Evolutionary conservation across 2,888 invertebrate species (phyloP).

Genomic region (Rhorus exstirpatorius): DNA sequence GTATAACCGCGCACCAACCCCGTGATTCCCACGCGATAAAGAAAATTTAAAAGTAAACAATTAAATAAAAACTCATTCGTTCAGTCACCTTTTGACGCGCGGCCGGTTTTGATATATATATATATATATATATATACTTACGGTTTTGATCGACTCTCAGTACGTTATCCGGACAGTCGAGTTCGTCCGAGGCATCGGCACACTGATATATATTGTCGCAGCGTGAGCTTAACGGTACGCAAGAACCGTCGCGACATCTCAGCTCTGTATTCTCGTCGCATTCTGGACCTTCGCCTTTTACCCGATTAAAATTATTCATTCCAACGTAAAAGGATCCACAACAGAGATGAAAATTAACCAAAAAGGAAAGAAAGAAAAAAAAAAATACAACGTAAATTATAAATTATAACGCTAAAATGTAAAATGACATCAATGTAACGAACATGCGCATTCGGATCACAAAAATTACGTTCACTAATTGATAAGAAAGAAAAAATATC

Average conservation of each 20-base stretch:
- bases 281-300: slow-evolving; percentile 64
- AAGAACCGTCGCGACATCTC: slow-evolving; percentile 87
- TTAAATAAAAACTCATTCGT: not conserved
- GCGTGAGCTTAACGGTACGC: slow-evolving; percentile 87
- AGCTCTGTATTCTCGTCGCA: slow-evolving; percentile 81
- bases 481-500: no score
- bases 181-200: slow-evolving; percentile 87
- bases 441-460: slow-evolving; percentile 34
- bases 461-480: slow-evolving; percentile 40
- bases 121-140: slow-evolving; percentile 51
- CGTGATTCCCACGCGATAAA: no score
- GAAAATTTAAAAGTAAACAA: not conserved
- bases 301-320: slow-evolving; percentile 60
- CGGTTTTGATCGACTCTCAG: slow-evolving; percentile 30
- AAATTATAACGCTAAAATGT: no score
- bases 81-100: no score
- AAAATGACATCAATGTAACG: slow-evolving; percentile 55
- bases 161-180: slow-evolving; percentile 84
- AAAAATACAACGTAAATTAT: slow-evolving; percentile 44
- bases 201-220: slow-evolving; percentile 89
- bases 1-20: no score
- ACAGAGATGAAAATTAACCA: slow-evolving; percentile 30
- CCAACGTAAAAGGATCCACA: slow-evolving; percentile 66
- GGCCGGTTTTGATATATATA: no score
- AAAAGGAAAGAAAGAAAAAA: slow-evolving; percentile 63